Conservation (phyloP, 2,797 vertebrate species). For the Ctenopoma multispine region DNA sequence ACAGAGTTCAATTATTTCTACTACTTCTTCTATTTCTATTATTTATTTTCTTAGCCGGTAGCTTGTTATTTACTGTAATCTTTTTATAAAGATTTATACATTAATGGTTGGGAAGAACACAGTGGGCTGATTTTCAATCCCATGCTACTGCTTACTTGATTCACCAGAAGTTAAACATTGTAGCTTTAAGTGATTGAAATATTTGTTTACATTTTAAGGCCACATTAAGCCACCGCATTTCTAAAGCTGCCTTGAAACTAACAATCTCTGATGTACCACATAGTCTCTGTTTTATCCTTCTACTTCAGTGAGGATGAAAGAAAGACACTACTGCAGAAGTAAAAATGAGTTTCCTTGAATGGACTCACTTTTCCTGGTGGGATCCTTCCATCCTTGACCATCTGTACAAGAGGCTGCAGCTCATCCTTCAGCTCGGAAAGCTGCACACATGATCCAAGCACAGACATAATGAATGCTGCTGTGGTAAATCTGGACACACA, state of each 20-base stretch:
- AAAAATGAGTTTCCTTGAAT: neutral
- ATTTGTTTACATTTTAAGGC: neutral
- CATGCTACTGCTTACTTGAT: too few species aligned
- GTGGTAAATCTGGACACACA: neutral
- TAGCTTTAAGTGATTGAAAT: neutral
- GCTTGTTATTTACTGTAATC: too few species aligned
- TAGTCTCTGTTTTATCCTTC: neutral
- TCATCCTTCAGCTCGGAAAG: conserved; percentile 91
- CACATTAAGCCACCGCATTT: neutral
- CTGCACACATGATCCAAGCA: conserved; percentile 59
- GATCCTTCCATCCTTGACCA: conserved; percentile 87
- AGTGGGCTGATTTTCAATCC: too few species aligned
- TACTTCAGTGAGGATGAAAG: neutral
- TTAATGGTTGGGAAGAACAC: too few species aligned
- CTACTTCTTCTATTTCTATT: too few species aligned
- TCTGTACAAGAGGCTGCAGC: conserved; percentile 88
- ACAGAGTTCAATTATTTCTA: too few species aligned
- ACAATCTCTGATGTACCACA: neutral
- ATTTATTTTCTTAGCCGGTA: too few species aligned
- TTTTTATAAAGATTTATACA: too few species aligned
- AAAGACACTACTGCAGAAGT: neutral
- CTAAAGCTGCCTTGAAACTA: neutral
- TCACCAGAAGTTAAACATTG: too few species aligned
- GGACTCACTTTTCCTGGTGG: conserved; percentile 85
- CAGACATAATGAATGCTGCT: neutral